These are phyloP conservation scores for Leptoteleia sp. DNA, from an alignment of 1,140 invertebrate genomes.

Conservation along the genomic window DNA sequence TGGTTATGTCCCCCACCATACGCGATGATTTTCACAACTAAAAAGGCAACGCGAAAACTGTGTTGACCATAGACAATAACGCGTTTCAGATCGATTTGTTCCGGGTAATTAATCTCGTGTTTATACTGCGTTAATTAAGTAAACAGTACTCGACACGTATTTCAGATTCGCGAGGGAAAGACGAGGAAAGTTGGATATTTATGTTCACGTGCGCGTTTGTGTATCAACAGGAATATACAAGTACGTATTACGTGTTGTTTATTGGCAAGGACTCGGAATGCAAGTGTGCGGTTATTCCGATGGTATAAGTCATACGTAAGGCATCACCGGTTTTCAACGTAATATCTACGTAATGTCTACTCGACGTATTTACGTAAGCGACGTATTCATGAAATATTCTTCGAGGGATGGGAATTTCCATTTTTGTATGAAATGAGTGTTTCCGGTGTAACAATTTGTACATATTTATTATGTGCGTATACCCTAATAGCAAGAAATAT, in stretches of 20 bases:
- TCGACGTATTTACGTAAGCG: too few species aligned
- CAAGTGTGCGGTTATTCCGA: constrained; percentile 17
- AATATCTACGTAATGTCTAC: constrained; percentile 8
- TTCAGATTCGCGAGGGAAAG: constrained; percentile 9
- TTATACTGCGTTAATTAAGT: constrained; percentile 34
- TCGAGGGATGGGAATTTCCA: too few species aligned
- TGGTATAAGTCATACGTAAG: constrained; percentile 6
- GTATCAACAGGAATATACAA: background rate
- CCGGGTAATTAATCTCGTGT: constrained; percentile 35
- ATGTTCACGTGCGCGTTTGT: background rate
- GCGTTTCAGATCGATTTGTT: constrained; percentile 10
- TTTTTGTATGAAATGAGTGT: too few species aligned
- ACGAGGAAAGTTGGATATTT: constrained; percentile 4
- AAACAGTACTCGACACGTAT: constrained; percentile 23
- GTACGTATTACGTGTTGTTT: background rate
- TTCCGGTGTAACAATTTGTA: too few species aligned
- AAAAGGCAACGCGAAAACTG: too few species aligned
- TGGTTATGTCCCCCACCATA: too few species aligned
- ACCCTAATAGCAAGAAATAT: too few species aligned
- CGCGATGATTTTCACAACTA: too few species aligned
- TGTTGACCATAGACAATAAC: constrained; percentile 11
- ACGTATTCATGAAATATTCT: too few species aligned
- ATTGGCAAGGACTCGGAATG: background rate
- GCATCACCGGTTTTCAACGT: constrained; percentile 3
- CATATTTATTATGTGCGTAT: too few species aligned